Percentiles rank a stretch among this genome's conserved stretches.
Evolutionary conservation across 92 coral and sea anemone species (phyloP).

Genomic region (Parazoanthus swiftii): DNA sequence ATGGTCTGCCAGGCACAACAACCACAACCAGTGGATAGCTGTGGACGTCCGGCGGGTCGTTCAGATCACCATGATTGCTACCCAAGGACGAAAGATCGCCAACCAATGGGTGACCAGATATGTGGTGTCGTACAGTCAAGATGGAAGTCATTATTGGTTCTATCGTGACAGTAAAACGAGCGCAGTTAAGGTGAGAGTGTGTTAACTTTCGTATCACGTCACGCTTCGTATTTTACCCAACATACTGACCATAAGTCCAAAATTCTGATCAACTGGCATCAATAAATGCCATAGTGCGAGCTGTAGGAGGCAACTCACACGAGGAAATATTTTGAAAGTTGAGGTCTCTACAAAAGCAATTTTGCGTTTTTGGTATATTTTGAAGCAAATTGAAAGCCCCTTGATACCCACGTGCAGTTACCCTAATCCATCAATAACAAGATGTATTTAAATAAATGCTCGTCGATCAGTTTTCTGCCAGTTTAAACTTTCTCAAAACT

Average conservation of each 20-base stretch:
- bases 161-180: conserved; percentile 39
- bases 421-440: too few species aligned
- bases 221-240: neutral
- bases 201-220: neutral
- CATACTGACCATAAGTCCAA: too few species aligned
- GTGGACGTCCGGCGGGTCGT: conserved; percentile 66
- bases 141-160: conserved; percentile 67
- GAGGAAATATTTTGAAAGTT: too few species aligned
- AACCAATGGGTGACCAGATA: conserved; percentile 73
- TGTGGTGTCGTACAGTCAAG: conserved; percentile 68
- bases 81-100: conserved; percentile 70
- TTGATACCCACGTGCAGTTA: too few species aligned
- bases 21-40: conserved; percentile 85
- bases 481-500: too few species aligned
- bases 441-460: too few species aligned
- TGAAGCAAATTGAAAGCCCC: too few species aligned
- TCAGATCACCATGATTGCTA: conserved; percentile 74
- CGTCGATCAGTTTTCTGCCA: too few species aligned
- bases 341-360: too few species aligned
- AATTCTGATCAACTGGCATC: neutral
- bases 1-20: conserved; percentile 85
- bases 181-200: conserved; percentile 28
- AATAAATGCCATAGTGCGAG: too few species aligned
- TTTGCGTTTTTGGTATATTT: too few species aligned
- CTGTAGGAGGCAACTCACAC: too few species aligned